A percentile compares a stretch with the other conserved stretches of the same genome.
These are phyloP conservation scores for Tachyglossus aculeatus DNA, from an alignment of 2,797 vertebrate genomes.

Conservation along the genomic window DNA sequence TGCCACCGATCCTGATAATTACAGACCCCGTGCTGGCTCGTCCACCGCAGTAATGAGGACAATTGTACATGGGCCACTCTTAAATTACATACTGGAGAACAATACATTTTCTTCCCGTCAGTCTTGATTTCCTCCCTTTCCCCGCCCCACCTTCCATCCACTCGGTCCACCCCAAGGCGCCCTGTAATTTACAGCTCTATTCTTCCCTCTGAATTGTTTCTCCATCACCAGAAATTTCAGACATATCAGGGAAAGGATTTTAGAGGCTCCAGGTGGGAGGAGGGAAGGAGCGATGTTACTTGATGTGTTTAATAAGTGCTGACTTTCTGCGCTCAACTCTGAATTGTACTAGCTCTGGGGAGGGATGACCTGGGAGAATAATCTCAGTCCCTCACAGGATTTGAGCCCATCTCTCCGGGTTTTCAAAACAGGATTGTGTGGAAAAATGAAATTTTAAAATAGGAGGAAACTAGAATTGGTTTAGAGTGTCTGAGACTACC, in stretches of 20 bases:
- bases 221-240: constrained; percentile 9
- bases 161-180: too few species aligned
- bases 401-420: background rate
- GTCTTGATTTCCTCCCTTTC: constrained; percentile 49
- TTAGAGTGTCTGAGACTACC: too few species aligned
- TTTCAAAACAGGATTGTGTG: background rate
- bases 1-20: constrained; percentile 59
- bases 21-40: constrained; percentile 38
- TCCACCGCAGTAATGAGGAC: constrained; percentile 50
- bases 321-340: too few species aligned
- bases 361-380: background rate
- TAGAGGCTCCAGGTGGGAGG: background rate
- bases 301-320: constrained; percentile 32
- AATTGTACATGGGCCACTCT: constrained; percentile 46
- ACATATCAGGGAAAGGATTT: constrained; percentile 15
- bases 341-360: background rate
- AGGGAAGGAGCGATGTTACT: background rate
- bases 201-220: constrained; percentile 34
- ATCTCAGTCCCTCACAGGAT: background rate
- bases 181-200: constrained; percentile 36
- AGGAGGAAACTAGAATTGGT: background rate
- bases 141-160: too few species aligned
- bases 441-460: background rate
- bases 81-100: constrained; percentile 48
- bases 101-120: constrained; percentile 32